Evolutionary conservation across 2,888 invertebrate genomes (phyloP), one percentile per base, ranked within the genome.

Genomic region (Cosmopolites sordidus): DNA sequence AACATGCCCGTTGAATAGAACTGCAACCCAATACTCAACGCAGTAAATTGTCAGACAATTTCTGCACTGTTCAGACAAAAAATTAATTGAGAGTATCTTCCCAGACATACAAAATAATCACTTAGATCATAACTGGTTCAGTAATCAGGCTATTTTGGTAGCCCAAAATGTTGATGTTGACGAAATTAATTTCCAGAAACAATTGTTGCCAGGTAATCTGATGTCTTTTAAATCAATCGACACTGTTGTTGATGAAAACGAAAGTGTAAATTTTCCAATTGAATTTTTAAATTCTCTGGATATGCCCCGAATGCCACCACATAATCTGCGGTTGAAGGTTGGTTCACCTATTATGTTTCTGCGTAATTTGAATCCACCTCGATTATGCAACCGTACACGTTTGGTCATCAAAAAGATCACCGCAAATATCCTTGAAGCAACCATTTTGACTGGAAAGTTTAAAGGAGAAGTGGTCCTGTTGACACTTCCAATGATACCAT

Each of bases 1-100:
- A 67, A 69, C 50, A 63, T 64, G 60, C 55, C 63, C 46, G 65
- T 66, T n/a, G 62, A 62, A 45, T 67, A 29, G 48, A 62, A 48
- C 50, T 64, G 22, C 61, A 69, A 52, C 18, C 16, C 41, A 59
- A 54, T 48, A 59, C 62, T 47, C 61, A 61, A 58, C 65, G 37
- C 51, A 67, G 67, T 43, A 66, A 58, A 66, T n/a, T n/a, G n/a
- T n/a, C n/a, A n/a, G n/a, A n/a, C n/a, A n/a, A n/a, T n/a, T n/a
- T n/a, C n/a, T n/a, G n/a, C n/a, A n/a, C n/a, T n/a, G n/a, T n/a
- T n/a, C n/a, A n/a, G n/a, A n/a, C 58, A 48, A 43, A 33, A 60
- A 64, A 60, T 60, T 66, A 30, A 63, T 67, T 47, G 55, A 65
- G 15, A 60, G 59, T 29, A 61, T 67, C 22, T 71, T 68, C 51